Conservation (phyloP, 2,797 vertebrate genomes). For the Brachyrhaphis roseni region DNA sequence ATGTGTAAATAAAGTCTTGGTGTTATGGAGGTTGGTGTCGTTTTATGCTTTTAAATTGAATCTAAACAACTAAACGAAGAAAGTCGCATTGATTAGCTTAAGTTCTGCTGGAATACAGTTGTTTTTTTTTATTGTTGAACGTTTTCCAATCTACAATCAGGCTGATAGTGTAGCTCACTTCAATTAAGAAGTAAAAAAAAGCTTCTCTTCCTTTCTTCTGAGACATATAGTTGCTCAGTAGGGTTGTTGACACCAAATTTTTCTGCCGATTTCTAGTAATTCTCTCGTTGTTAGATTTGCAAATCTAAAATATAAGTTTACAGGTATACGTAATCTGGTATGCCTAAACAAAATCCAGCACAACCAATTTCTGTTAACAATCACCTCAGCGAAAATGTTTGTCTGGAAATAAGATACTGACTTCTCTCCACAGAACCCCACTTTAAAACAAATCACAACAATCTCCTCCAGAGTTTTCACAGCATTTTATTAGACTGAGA, state of each 20-base stretch:
- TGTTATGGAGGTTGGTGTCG: background rate
- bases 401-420: background rate
- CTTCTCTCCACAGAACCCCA: background rate
- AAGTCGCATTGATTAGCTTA: background rate
- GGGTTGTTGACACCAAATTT: background rate
- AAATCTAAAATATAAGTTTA: background rate
- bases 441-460: background rate
- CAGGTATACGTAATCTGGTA: background rate
- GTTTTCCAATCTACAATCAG: background rate
- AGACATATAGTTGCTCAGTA: background rate
- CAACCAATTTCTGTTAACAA: background rate
- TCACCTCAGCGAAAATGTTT: background rate
- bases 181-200: background rate
- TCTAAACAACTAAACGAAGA: background rate
- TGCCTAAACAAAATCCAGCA: background rate
- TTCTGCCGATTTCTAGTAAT: background rate
- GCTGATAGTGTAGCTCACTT: background rate
- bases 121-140: background rate
- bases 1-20: background rate
- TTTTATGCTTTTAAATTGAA: background rate
- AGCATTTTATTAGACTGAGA: background rate
- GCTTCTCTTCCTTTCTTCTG: background rate
- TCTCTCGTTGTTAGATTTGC: background rate
- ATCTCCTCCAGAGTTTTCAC: background rate
- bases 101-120: background rate